A percentile compares a stretch with the other conserved stretches of the same genome.
These are phyloP conservation scores for Hydriomena furcata DNA, from an alignment of 2,888 invertebrate species.

Conservation along the genomic window DNA sequence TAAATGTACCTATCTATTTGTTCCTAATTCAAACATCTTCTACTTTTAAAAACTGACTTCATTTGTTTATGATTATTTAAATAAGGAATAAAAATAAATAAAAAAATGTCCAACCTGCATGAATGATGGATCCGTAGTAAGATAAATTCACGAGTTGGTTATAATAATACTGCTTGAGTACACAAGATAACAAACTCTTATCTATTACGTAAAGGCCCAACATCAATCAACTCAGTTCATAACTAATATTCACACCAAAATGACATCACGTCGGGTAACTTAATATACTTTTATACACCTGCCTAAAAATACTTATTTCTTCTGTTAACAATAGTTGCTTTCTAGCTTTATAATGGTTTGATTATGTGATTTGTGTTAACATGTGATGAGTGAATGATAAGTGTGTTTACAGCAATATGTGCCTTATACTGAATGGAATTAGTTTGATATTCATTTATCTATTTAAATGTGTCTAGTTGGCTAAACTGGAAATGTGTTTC, in stretches of 20 bases:
- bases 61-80: conserved; percentile 17
- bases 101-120: conserved; percentile 39
- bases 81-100: neutral
- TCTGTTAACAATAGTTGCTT: conserved; percentile 17
- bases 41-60: neutral
- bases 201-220: conserved; percentile 66
- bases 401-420: conserved; percentile 20
- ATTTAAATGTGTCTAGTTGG: conserved; percentile 5
- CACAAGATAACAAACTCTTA: conserved; percentile 68
- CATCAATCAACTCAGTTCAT: conserved; percentile 67
- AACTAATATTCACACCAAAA: conserved; percentile 66
- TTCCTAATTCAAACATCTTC: neutral
- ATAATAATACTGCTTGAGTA: conserved; percentile 49
- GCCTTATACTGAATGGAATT: conserved; percentile 8
- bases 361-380: conserved; percentile 4
- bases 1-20: conserved; percentile 5
- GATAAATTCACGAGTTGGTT: conserved; percentile 39
- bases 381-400: conserved; percentile 26
- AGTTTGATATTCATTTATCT: conserved; percentile 15
- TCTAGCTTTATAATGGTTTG: conserved; percentile 29
- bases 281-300: conserved; percentile 37
- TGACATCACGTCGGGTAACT: conserved; percentile 75
- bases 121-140: conserved; percentile 49
- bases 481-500: too few relatives aligned
- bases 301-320: too few relatives aligned